A percentile compares a stretch with the other conserved stretches of the same genome.
phyloP scores from a whole-genome alignment of 2,113 vertebrate species.

The Nerophis ophidion region DNA sequence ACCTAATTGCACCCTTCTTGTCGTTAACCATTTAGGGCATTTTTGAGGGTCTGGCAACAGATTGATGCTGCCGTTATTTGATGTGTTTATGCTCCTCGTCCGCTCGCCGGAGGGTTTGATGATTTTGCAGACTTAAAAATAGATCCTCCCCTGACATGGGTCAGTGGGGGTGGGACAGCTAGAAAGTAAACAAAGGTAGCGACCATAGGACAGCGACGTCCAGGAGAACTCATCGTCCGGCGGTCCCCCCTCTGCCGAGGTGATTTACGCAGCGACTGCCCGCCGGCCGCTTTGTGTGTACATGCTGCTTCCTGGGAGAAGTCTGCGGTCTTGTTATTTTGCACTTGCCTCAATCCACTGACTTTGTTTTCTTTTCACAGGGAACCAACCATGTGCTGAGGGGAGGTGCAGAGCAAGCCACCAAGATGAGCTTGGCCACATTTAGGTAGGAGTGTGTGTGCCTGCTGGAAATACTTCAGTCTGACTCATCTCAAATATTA shows the following conservation, averaged over 20 bases:
- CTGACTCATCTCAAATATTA: not conserved
- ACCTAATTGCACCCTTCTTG: constrained; percentile 61
- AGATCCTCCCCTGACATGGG: constrained; percentile 36
- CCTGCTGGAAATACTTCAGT: not conserved
- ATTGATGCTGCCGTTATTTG: constrained; percentile 11
- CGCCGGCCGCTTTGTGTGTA: constrained; percentile 16
- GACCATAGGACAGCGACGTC: constrained; percentile 21
- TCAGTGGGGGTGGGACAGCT: constrained; percentile 27
- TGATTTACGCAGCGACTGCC: constrained; percentile 53
- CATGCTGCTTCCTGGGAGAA: not conserved
- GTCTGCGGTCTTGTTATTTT: not conserved
- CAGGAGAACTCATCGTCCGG: constrained; percentile 16
- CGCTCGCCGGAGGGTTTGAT: constrained; percentile 29
- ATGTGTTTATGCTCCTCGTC: constrained; percentile 3
- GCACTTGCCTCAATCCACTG: constrained; percentile 6
- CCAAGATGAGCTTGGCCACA: constrained; percentile 48
- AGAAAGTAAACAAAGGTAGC: constrained; percentile 26
- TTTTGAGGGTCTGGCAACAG: constrained; percentile 25
- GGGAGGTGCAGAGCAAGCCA: constrained; percentile 32
- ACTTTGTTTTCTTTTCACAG: constrained; percentile 20
- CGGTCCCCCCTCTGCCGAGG: constrained; percentile 20
- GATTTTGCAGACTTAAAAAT: constrained; percentile 42
- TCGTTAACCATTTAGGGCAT: constrained; percentile 33
- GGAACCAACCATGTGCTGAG: constrained; percentile 41
- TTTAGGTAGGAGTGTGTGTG: constrained; percentile 36